Conservation (phyloP, 1,140 invertebrate genomes). For the Ceratosolen solmsi region DNA sequence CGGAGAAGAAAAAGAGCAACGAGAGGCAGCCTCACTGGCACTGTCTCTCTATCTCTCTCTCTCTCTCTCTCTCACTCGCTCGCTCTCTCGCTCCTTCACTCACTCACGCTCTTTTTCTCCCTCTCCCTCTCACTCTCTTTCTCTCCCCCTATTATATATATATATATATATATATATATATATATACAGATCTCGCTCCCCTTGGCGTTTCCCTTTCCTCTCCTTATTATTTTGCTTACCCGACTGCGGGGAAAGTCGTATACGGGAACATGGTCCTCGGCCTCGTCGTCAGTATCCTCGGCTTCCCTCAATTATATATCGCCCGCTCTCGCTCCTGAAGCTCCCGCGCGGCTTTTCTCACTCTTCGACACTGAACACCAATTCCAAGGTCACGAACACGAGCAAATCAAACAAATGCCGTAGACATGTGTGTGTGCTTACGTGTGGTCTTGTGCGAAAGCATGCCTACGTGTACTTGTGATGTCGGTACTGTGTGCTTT, state of each 20-base stretch:
- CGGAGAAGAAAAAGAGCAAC: background rate
- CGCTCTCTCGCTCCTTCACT: background rate
- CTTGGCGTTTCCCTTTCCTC: background rate
- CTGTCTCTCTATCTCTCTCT: background rate
- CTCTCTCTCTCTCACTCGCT: background rate
- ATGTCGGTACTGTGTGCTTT: background rate
- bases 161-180: too few relatives aligned
- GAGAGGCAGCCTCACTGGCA: too few relatives aligned
- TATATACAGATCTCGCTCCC: too few relatives aligned
- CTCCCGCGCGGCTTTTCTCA: slow-evolving; percentile 24
- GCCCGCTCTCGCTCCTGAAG: slow-evolving; percentile 39
- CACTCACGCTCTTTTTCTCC: too few relatives aligned
- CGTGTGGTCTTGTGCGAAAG: background rate
- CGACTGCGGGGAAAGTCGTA: slow-evolving; percentile 70
- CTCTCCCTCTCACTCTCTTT: too few relatives aligned
- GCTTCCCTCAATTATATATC: slow-evolving; percentile 39
- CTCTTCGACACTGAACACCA: slow-evolving; percentile 52
- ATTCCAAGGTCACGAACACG: slow-evolving; percentile 57
- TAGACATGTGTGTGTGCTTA: background rate
- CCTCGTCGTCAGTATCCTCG: background rate
- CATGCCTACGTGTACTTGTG: slow-evolving; percentile 25
- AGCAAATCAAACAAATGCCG: slow-evolving; percentile 24
- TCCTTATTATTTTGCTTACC: slow-evolving; percentile 63
- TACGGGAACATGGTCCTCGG: slow-evolving; percentile 69
- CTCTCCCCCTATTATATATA: too few relatives aligned